Conservation (phyloP, 2,888 invertebrate species). For the Sphaerophoria taeniata region DNA sequence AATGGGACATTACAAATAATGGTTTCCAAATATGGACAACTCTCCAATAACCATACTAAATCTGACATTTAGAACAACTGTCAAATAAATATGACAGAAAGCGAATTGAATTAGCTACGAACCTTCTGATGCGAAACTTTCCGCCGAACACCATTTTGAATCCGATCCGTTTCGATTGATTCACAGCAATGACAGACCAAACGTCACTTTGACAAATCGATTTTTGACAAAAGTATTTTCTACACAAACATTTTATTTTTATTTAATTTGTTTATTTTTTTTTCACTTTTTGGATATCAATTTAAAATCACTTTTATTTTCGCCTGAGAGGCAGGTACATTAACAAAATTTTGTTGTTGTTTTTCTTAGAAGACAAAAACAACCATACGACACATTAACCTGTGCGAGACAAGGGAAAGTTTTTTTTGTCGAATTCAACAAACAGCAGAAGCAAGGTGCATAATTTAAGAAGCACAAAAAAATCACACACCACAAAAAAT, state of each 20-base stretch:
- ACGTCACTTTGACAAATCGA: constrained; percentile 57
- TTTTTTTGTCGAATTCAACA: constrained; percentile 50
- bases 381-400: constrained; percentile 72
- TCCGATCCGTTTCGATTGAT: constrained; percentile 77
- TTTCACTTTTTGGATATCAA: constrained; percentile 34
- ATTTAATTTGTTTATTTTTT: constrained; percentile 31
- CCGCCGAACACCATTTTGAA: constrained; percentile 83
- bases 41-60: constrained; percentile 20
- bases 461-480: constrained; percentile 57
- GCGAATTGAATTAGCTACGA: constrained; percentile 59
- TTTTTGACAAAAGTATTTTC: constrained; percentile 36
- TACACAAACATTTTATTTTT: constrained; percentile 33
- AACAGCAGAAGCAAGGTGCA: constrained; percentile 60
- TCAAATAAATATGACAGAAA: not conserved
- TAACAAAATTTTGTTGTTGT: constrained; percentile 41
- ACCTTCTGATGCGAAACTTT: constrained; percentile 83
- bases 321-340: constrained; percentile 16
- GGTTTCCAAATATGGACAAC: constrained; percentile 60
- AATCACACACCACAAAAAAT: constrained; percentile 55
- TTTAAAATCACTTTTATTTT: constrained; percentile 62
- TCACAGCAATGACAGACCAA: not conserved
- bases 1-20: constrained; percentile 47
- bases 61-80: constrained; percentile 15
- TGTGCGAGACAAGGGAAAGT: constrained; percentile 68
- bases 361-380: constrained; percentile 34